These are phyloP conservation scores for Lepidostoma basale DNA, from an alignment of 1,140 invertebrate genomes.

Conservation along the genomic window DNA sequence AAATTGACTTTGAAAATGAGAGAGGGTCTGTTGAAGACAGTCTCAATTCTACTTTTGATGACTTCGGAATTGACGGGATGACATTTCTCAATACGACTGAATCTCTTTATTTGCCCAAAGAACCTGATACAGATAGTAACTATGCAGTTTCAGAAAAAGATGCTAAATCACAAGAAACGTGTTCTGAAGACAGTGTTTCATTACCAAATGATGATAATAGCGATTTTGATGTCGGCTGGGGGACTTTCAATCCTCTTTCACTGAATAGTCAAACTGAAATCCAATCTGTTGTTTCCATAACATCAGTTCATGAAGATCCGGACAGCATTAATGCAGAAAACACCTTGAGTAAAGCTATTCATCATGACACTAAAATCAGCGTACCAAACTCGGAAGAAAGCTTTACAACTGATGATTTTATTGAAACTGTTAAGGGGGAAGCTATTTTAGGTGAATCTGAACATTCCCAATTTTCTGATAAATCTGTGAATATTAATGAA, in stretches of 20 bases:
- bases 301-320: not conserved
- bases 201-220: constrained; percentile 33
- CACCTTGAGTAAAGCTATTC: not conserved
- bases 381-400: not conserved
- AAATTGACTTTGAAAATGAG: constrained; percentile 42
- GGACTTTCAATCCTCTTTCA: not conserved
- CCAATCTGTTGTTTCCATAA: not conserved
- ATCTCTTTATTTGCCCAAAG: constrained; percentile 33
- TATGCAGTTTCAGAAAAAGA: constrained; percentile 29
- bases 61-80: too few species aligned
- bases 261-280: not conserved
- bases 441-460: not conserved
- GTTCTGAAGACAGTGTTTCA: constrained; percentile 34
- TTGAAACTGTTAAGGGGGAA: not conserved
- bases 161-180: constrained; percentile 33
- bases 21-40: constrained; percentile 41
- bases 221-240: constrained; percentile 32
- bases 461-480: not conserved
- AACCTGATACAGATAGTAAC: constrained; percentile 6
- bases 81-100: constrained; percentile 36
- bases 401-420: not conserved
- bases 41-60: constrained; percentile 40
- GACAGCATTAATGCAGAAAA: not conserved
- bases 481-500: not conserved
- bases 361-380: too few species aligned